Evolutionary conservation across 2,113 vertebrate genomes (phyloP), one percentile per base, ranked within the genome.

Genomic region (Orientallactaga bullata): DNA sequence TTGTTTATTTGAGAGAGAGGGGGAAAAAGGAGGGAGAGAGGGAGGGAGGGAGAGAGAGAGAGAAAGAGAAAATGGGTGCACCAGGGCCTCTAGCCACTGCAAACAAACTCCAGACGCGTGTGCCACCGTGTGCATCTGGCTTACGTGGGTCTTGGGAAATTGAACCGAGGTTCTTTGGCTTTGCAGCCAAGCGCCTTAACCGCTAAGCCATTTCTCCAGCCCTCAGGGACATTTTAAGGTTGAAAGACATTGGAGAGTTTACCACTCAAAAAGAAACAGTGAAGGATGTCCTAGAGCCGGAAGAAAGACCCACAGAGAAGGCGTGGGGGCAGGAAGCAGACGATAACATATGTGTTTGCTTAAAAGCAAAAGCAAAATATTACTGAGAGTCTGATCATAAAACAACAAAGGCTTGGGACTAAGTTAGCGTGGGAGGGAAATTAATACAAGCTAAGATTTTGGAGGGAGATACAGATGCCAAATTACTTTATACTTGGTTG

Each of bases 241-340:
- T 58, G 60, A 85, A 77, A 96, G 28, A 73, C 72, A n/a, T 89
- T 78, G 63, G 47, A 73, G 35, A 87, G 18, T 85, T 95, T 90
- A 80, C 39, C 15, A 76, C 51, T 66, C 37, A 83, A 66, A 80
- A 76, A 78, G 39, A 94, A 58, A 39, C 55, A 77, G 86, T 74
- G 84, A 85, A 95, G 18, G 71, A 60, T 68, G 13, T 71, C 21
- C 26, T 47, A 42, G 80, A 63, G 24, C 66, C 91, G 32, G 58
- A 72, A 35, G 58, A 35, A 65, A 90, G 68, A 72, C 51, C 9
- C 47, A 51, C 35, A 87, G 58, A 66, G 68, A 93, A 89, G 71
- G n/a, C 35, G 5, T 37, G 76, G 37, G 16, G n/a, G 5, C 11
- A 85, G 78, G 55, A 89, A 79, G 60, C 32, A 66, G 85, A 68